Conservation (phyloP, 2,888 invertebrate genomes). For the Dryobota labecula region DNA sequence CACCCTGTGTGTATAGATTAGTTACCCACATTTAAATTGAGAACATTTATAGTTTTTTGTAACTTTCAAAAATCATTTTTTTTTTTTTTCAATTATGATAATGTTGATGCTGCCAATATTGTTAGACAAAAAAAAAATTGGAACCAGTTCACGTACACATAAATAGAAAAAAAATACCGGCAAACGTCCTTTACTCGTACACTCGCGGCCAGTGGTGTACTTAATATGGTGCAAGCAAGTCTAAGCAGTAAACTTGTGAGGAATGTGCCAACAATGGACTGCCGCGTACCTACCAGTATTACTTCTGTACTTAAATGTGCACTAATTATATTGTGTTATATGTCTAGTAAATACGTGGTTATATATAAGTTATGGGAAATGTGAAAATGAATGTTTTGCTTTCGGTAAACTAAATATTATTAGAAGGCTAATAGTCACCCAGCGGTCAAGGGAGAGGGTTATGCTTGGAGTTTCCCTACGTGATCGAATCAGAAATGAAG, state of each 20-base stretch:
- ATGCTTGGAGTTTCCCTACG: too few species aligned
- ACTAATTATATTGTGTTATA: conserved; percentile 5
- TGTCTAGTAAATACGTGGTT: not conserved
- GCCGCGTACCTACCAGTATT: conserved; percentile 54
- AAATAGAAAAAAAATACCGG: not conserved
- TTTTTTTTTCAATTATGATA: not conserved
- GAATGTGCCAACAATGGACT: conserved; percentile 63
- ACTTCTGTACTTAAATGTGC: conserved; percentile 21
- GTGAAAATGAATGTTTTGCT: too few species aligned
- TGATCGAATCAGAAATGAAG: too few species aligned
- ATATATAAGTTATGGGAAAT: not conserved
- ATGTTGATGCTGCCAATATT: not conserved
- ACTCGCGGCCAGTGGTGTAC: conserved; percentile 35
- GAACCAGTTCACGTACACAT: not conserved
- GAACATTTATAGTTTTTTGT: not conserved
- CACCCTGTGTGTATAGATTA: too few species aligned
- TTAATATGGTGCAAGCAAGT: conserved; percentile 42
- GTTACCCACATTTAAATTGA: too few species aligned
- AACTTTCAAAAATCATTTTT: not conserved
- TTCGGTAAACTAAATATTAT: too few species aligned
- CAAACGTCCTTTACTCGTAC: conserved; percentile 41
- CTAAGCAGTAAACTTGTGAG: conserved; percentile 51
- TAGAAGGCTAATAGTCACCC: too few species aligned
- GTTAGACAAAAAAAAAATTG: not conserved
- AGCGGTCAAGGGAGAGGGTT: too few species aligned